Percentiles rank a stretch among this genome's conserved stretches.
Evolutionary conservation across 2,797 vertebrate genomes (phyloP).

Genomic region (Oophaga sylvatica): DNA sequence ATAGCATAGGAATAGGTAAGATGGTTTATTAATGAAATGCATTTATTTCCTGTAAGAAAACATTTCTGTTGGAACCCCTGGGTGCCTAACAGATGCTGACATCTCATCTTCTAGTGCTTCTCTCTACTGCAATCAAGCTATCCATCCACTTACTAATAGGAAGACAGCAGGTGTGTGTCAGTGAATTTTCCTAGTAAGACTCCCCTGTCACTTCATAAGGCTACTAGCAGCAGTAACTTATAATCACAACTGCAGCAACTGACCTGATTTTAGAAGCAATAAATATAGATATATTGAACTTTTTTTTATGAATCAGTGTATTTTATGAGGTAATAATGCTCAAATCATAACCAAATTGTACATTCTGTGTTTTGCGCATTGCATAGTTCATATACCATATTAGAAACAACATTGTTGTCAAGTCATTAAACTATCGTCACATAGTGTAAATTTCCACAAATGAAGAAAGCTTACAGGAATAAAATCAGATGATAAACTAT

Average conservation of each 20-base stretch:
- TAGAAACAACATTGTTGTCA: no score
- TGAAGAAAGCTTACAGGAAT: no score
- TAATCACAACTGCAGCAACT: not conserved
- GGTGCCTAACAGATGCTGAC: constrained; percentile 12
- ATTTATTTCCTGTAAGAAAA: constrained; percentile 1
- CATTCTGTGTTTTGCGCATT: not conserved
- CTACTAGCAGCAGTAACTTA: not conserved
- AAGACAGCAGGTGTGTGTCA: constrained; percentile 7
- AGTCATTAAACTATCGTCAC: no score
- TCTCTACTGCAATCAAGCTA: constrained; percentile 27
- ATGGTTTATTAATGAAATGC: not conserved
- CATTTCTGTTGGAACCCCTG: not conserved
- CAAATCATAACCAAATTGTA: not conserved
- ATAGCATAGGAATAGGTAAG: not conserved
- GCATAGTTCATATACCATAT: no score
- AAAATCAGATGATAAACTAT: no score
- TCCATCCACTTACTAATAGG: constrained; percentile 35
- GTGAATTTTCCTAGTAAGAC: not conserved
- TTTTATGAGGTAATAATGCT: not conserved
- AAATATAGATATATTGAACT: not conserved
- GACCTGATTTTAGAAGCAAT: not conserved
- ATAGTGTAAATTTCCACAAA: no score
- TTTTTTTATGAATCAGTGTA: not conserved
- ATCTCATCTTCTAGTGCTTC: constrained; percentile 24
- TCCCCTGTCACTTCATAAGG: constrained; percentile 21